A percentile compares a stretch with the other conserved stretches of the same genome.
These are phyloP conservation scores for Echinops telfairi DNA, from an alignment of 2,113 vertebrate species.

Conservation along the genomic window DNA sequence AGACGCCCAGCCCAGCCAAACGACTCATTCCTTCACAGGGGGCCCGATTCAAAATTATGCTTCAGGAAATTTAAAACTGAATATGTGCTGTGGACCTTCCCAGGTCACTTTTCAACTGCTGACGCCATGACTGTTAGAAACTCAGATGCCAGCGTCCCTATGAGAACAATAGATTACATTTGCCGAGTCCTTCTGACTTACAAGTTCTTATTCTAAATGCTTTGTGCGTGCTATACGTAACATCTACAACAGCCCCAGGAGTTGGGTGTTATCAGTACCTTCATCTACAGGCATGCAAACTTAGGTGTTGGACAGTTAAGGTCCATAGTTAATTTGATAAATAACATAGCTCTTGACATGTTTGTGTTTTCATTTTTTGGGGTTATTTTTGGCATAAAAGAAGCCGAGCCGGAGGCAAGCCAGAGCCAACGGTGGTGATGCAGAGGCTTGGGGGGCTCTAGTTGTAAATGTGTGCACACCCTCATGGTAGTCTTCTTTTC, in stretches of 20 bases:
- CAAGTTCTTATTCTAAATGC: not conserved
- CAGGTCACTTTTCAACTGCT: conserved; percentile 15
- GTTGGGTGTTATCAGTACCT: not conserved
- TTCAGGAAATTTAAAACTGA: conserved; percentile 16
- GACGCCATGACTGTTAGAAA: conserved; percentile 20
- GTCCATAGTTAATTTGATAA: not conserved
- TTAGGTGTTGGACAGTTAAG: not conserved
- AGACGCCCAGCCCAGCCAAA: not conserved
- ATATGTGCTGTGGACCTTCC: conserved; percentile 51
- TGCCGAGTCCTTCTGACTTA: not conserved
- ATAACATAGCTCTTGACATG: not conserved
- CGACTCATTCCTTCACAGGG: conserved; percentile 65
- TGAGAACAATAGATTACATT: not conserved
- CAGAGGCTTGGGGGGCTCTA: not conserved
- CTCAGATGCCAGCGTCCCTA: not conserved
- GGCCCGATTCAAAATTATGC: conserved; percentile 24
- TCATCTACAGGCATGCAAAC: not conserved
- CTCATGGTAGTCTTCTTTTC: not conserved
- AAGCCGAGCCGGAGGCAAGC: not conserved
- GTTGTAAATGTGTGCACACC: not conserved
- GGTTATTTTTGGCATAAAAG: not conserved
- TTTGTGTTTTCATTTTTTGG: not conserved
- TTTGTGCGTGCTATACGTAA: not conserved
- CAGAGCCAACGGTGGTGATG: not conserved
- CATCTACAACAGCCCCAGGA: not conserved